phyloP scores from a whole-genome alignment of 2,888 invertebrate species.

The Neria commutata region DNA sequence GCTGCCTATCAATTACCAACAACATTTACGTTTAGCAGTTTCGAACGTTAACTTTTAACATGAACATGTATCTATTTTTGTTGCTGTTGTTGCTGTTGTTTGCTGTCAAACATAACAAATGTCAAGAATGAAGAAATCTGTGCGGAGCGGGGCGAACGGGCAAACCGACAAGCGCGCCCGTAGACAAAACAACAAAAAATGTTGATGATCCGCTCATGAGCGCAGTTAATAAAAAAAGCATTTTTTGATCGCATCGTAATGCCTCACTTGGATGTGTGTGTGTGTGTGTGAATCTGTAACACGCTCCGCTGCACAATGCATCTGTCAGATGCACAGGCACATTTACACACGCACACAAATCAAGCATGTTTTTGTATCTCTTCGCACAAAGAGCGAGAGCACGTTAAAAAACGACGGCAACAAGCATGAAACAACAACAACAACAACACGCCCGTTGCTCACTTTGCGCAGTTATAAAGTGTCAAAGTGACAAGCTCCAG shows the following conservation, averaged over 20 bases:
- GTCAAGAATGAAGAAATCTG: slow-evolving; percentile 44
- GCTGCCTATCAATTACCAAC: neutral
- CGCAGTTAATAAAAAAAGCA: slow-evolving; percentile 15
- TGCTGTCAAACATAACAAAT: slow-evolving; percentile 53
- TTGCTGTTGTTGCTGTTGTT: slow-evolving; percentile 44
- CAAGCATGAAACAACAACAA: neutral
- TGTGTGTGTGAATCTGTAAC: no score
- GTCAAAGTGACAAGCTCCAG: slow-evolving; percentile 48
- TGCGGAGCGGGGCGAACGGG: slow-evolving; percentile 13
- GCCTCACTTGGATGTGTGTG: no score
- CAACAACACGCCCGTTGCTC: neutral
- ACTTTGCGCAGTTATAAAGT: slow-evolving; percentile 45
- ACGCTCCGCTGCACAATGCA: slow-evolving; percentile 28
- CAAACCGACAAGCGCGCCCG: neutral
- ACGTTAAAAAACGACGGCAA: neutral
- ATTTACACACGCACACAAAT: slow-evolving; percentile 17
- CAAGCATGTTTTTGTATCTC: slow-evolving; percentile 1
- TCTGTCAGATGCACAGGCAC: slow-evolving; percentile 45
- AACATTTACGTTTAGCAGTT: neutral
- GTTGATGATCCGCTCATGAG: neutral
- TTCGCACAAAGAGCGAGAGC: neutral
- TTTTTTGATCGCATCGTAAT: no score
- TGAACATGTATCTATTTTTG: no score
- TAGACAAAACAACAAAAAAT: neutral
- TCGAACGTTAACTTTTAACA: neutral